These are phyloP conservation scores for Antennarius striatus DNA, from an alignment of 2,113 vertebrate species.

Conservation along the genomic window DNA sequence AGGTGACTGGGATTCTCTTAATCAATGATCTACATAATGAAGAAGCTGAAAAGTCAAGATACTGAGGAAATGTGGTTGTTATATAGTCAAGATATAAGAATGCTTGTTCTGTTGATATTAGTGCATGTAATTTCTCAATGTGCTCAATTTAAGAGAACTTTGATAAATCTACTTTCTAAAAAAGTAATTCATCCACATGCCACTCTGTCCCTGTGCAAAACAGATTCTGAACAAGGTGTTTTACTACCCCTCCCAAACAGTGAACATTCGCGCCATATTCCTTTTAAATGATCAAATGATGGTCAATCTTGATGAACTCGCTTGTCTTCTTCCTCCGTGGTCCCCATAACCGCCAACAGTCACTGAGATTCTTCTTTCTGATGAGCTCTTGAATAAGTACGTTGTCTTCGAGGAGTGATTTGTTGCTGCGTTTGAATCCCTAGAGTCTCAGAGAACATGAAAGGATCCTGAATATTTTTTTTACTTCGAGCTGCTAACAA, in stretches of 20 bases:
- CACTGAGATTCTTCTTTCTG: constrained; percentile 25
- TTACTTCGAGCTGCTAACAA: constrained; percentile 41
- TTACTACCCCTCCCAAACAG: background rate
- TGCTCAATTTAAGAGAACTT: background rate
- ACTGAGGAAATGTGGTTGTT: constrained; percentile 57
- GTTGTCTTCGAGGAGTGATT: too few relatives aligned
- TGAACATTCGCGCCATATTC: background rate
- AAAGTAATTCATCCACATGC: background rate
- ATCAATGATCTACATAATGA: constrained; percentile 70
- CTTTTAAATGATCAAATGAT: too few relatives aligned
- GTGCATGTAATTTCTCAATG: constrained; percentile 37
- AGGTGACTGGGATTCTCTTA: constrained; percentile 44
- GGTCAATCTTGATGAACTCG: too few relatives aligned
- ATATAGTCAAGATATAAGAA: constrained; percentile 60
- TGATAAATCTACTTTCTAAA: too few relatives aligned
- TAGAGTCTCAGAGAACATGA: constrained; percentile 50
- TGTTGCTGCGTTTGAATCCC: too few relatives aligned
- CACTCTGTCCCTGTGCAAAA: background rate
- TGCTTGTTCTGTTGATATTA: constrained; percentile 56
- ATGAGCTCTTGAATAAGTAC: constrained; percentile 47
- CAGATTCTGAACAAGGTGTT: background rate
- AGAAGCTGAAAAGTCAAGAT: constrained; percentile 60
- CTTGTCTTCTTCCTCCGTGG: too few relatives aligned
- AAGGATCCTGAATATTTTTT: constrained; percentile 62
- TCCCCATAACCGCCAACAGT: constrained; percentile 35